These are phyloP conservation scores for Vidua chalybeata DNA, from an alignment of 2,113 vertebrate genomes.

Conservation along the genomic window DNA sequence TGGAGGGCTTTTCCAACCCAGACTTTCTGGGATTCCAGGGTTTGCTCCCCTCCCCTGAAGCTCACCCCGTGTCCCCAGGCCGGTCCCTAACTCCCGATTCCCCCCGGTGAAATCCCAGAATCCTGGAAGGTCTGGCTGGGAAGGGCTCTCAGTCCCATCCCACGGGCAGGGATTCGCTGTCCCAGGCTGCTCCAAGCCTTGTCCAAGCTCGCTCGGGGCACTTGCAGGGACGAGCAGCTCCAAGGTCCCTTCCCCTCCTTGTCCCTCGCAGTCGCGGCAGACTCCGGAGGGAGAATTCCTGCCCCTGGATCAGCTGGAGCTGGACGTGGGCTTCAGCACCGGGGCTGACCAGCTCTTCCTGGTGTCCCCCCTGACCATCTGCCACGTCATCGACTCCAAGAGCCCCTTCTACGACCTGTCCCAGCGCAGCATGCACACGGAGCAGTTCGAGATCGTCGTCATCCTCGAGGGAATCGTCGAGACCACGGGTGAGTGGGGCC, in stretches of 20 bases:
- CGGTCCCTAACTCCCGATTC: too few species aligned
- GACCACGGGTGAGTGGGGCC: slow-evolving; percentile 88
- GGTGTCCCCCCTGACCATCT: slow-evolving; percentile 98
- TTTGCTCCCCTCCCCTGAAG: rapidly evolving
- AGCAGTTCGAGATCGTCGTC: slow-evolving; percentile 99
- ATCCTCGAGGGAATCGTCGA: slow-evolving; percentile 99
- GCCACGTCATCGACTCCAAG: slow-evolving; percentile 98
- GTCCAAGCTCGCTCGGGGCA: rapidly evolving
- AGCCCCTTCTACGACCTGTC: slow-evolving; percentile 99
- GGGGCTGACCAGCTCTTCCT: slow-evolving; percentile 99
- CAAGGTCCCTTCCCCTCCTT: rapidly evolving
- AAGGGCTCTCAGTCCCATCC: too few species aligned
- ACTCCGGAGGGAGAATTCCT: slow-evolving; percentile 99
- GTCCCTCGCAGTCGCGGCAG: slow-evolving; percentile 87
- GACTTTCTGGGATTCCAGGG: rapidly evolving
- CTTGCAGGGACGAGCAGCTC: rapidly evolving
- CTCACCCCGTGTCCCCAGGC: rapidly evolving
- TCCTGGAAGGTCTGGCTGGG: too few species aligned
- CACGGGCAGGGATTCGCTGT: rapidly evolving
- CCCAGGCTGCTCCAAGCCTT: not conserved
- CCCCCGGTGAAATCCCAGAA: too few species aligned
- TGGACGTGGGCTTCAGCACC: slow-evolving; percentile 98
- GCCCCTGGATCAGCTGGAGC: slow-evolving; percentile 96
- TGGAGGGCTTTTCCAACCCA: not conserved
- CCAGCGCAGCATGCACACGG: slow-evolving; percentile 95